Base-by-base conservation (phyloP, 2,888 invertebrate genomes). In the Priocnemis perturbator region DNA sequence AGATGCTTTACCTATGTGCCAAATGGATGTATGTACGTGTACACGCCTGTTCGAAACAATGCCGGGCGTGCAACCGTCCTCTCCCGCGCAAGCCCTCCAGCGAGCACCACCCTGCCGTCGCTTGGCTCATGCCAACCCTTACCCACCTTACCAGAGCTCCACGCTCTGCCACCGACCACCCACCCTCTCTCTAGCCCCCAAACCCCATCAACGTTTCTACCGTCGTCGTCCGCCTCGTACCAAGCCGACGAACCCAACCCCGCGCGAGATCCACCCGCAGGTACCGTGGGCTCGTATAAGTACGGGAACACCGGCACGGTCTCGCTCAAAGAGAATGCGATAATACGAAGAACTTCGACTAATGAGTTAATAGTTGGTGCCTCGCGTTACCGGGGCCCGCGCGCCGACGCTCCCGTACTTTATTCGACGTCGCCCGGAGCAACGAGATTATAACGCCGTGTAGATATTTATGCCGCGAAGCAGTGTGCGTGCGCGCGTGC, bases 61-160 rank as follows among this genome's bases (percentile, higher is more conserved):
- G 87, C 83, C 84, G 88, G 88, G 88, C 83, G 85, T 88, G 89
- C 88, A 89, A 89, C 89, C 88, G 87, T 84, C 80, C 85, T 83
- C 85, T 83, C 85, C 82, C 79, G 64, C 74, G 15, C n/a, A 15
- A 30, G 19, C 14, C 58, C 79, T 69, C 67, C 67, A 65, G 81
- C 79, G 67, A 37, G 37, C 37, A 9, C 7, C 2, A 3, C 37
- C 37, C 37, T 37, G 37, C 37, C 37, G 7, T 11, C 37, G 37
- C 37, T 37, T 37, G 37, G 37, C 37, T 21, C 21, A n/a, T 55
- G 26, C 55, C 55, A 55, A 17, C 55, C 23, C 21, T 19, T 19
- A 50, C 47, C 47, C 15, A 47, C 47, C 47, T 3, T 7, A 20
- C 60, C 47, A 60, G n/a, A n/a, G n/a, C n/a, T n/a, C n/a, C n/a